Percentiles rank a stretch among this genome's conserved stretches.
Conservation (phyloP, 2,113 vertebrate species). For the Gobius niger region DNA sequence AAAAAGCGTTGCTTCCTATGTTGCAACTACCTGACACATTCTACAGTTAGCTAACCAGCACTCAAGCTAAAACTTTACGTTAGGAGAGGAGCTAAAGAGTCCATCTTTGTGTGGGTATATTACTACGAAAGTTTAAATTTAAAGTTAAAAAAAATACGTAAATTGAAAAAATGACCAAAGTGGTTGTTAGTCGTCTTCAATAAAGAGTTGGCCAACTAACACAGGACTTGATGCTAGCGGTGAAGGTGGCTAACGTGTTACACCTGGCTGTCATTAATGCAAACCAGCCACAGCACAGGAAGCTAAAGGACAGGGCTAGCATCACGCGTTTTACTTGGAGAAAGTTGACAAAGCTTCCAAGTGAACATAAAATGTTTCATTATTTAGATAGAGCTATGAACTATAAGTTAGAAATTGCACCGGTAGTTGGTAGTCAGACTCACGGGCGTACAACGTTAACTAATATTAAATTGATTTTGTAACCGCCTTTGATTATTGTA, state of each 20-base stretch:
- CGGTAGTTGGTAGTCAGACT: not conserved
- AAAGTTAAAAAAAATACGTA: too few relatives aligned
- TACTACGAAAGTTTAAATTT: not conserved
- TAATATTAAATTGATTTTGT: too few relatives aligned
- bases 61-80: constrained; percentile 13
- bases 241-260: constrained; percentile 28
- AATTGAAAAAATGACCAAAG: too few relatives aligned
- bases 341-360: constrained; percentile 36
- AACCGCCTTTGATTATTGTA: too few relatives aligned
- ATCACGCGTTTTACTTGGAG: not conserved
- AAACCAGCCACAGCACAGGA: constrained; percentile 19
- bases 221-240: constrained; percentile 3
- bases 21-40: constrained; percentile 9
- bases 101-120: not conserved
- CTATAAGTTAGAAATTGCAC: not conserved
- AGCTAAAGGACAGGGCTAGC: constrained; percentile 32
- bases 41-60: constrained; percentile 20
- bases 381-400: too few relatives aligned
- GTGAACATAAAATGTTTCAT: not conserved
- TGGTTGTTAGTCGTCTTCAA: not conserved
- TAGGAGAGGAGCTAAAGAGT: not conserved
- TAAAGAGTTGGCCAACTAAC: not conserved
- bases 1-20: not conserved
- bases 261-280: constrained; percentile 42
- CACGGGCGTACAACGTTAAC: too few relatives aligned